A percentile compares a stretch with the other conserved stretches of the same genome.
These are phyloP conservation scores for Rhinoptilus africanus DNA, from an alignment of 2,113 vertebrate genomes.

Conservation along the genomic window DNA sequence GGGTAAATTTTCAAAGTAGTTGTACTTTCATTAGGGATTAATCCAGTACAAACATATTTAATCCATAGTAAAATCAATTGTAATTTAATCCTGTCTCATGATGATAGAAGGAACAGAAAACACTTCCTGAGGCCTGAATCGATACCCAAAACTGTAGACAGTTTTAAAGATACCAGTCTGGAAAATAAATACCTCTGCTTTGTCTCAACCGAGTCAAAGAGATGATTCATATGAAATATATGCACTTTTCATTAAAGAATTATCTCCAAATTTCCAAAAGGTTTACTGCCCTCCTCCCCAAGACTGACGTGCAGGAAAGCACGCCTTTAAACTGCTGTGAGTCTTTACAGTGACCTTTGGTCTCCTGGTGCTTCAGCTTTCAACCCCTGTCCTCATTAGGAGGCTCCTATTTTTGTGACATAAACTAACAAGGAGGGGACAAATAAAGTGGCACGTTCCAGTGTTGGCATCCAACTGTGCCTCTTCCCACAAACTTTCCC, in stretches of 20 bases:
- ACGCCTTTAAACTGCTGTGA: neutral
- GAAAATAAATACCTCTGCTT: neutral
- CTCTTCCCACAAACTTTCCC: neutral
- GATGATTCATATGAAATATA: neutral
- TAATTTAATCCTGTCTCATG: neutral
- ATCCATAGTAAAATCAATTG: neutral
- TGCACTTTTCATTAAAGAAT: neutral
- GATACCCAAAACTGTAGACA: neutral
- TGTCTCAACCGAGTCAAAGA: neutral
- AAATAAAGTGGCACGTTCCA: fast-evolving
- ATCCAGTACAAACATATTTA: neutral
- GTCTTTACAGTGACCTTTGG: neutral
- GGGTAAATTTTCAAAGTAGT: neutral
- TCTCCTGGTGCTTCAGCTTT: neutral
- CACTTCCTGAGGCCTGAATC: neutral
- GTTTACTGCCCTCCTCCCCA: neutral
- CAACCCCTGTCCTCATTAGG: neutral
- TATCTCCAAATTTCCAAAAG: neutral
- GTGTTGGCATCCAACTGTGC: neutral
- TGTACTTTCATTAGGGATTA: neutral
- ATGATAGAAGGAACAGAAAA: neutral
- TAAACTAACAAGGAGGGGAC: neutral
- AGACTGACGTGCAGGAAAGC: neutral
- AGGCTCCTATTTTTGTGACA: neutral
- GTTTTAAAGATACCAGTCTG: neutral